Conservation (phyloP, 2,113 vertebrate genomes). For the Typhlomys cinereus region DNA sequence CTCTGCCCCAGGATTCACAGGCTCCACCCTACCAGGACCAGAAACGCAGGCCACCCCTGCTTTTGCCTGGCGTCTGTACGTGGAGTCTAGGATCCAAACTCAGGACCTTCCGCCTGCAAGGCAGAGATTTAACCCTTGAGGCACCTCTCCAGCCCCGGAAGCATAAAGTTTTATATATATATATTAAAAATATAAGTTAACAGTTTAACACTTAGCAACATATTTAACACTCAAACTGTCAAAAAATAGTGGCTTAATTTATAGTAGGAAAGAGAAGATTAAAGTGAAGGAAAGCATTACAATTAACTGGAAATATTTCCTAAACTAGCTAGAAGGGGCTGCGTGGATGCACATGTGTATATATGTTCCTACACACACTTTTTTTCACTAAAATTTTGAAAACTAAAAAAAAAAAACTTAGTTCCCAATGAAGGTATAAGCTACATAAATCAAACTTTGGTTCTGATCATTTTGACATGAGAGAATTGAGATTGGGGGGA, state of each 20-base stretch:
- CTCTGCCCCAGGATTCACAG: too few species aligned
- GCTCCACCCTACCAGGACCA: too few species aligned
- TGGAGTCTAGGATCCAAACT: too few species aligned
- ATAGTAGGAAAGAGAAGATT: background rate
- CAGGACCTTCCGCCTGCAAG: too few species aligned
- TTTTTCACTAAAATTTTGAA: conserved; percentile 12
- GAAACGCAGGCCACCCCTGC: too few species aligned
- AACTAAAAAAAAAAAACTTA: background rate
- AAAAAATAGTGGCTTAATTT: background rate
- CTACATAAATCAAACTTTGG: background rate
- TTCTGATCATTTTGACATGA: background rate
- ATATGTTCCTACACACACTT: background rate
- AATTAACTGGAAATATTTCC: background rate
- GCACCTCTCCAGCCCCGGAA: too few species aligned
- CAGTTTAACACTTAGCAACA: background rate
- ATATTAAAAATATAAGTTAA: too few species aligned
- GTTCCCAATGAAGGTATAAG: background rate
- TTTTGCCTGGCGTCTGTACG: too few species aligned
- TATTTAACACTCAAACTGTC: background rate
- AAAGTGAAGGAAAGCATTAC: background rate
- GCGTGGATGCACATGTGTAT: background rate
- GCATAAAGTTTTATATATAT: background rate
- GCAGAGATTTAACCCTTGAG: too few species aligned
- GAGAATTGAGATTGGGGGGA: background rate
- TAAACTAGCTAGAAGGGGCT: background rate